These are phyloP conservation scores for Cheirogaleus major DNA, from an alignment of 2,797 vertebrate genomes.

Conservation along the genomic window DNA sequence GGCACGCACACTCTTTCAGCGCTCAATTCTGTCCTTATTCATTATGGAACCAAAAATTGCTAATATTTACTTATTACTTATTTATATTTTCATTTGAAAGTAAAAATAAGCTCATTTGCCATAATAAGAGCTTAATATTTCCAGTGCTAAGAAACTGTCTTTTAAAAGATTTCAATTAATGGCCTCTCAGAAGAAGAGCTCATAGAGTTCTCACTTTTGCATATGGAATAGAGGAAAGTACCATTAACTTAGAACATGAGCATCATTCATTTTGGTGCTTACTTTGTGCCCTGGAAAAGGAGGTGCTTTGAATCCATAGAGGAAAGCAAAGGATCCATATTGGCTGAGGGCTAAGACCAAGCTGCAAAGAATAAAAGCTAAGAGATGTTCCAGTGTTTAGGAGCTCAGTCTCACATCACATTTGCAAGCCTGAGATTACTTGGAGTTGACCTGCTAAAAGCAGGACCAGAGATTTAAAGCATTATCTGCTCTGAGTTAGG, in stretches of 20 bases:
- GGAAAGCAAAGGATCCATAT: not conserved
- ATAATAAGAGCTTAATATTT: slow-evolving; percentile 80
- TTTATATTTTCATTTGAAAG: slow-evolving; percentile 85
- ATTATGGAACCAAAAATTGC: slow-evolving; percentile 68
- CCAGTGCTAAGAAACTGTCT: slow-evolving; percentile 68
- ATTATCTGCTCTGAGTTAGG: not conserved
- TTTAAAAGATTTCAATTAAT: slow-evolving; percentile 75
- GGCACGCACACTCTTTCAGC: slow-evolving; percentile 74
- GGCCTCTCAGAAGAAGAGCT: slow-evolving; percentile 63
- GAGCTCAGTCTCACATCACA: not conserved
- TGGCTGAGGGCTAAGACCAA: not conserved
- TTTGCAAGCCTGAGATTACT: not conserved
- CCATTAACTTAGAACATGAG: not conserved
- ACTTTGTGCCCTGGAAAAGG: not conserved
- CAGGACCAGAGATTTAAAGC: not conserved
- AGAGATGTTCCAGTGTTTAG: not conserved
- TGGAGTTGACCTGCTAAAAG: not conserved
- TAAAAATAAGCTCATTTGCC: slow-evolving; percentile 81
- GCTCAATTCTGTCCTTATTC: slow-evolving; percentile 79
- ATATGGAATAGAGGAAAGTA: slow-evolving; percentile 19
- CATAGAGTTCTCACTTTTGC: slow-evolving; percentile 15
- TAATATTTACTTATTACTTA: slow-evolving; percentile 84
- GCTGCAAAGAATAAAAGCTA: not conserved
- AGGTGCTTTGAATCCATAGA: not conserved
- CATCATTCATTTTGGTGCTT: not conserved